Evolutionary conservation across 2,797 vertebrate genomes (phyloP).

Genomic region (Vultur gryphus): DNA sequence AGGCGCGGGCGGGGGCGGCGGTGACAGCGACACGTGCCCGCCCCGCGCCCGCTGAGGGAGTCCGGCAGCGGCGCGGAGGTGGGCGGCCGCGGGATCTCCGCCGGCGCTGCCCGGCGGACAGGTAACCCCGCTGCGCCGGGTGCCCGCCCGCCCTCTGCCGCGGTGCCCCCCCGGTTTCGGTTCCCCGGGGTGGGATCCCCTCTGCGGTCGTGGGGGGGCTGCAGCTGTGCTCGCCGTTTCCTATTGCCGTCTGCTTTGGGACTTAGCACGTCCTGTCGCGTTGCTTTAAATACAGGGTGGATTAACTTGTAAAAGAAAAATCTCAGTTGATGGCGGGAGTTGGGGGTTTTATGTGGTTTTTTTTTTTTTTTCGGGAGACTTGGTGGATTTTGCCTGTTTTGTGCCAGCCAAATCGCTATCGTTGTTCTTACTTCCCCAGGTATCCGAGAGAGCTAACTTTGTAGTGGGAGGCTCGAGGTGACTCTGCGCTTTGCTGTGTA

Average conservation of each 20-base stretch:
- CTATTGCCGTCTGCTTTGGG: background rate
- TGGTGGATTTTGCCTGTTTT: background rate
- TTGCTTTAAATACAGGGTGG: background rate
- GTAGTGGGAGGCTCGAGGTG: background rate
- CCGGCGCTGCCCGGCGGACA: background rate
- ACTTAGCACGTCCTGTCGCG: accelerated
- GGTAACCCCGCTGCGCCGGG: background rate
- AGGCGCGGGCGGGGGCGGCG: background rate
- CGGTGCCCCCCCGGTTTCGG: no score
- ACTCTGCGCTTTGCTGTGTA: background rate
- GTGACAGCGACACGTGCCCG: background rate
- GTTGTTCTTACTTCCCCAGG: background rate
- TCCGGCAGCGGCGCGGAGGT: background rate
- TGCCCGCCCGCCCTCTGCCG: no score
- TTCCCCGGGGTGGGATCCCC: no score
- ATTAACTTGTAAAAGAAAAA: background rate
- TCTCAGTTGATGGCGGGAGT: background rate
- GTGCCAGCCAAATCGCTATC: accelerated
- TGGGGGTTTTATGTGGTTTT: accelerated
- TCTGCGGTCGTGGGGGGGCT: background rate
- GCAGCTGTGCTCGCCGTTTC: background rate
- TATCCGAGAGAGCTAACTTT: background rate
- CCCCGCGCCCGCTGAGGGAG: background rate
- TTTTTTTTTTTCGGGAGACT: no score
- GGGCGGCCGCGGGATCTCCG: background rate